Evolutionary conservation across 2,888 invertebrate species (phyloP).

Genomic region (Stictocephala bisonia): DNA sequence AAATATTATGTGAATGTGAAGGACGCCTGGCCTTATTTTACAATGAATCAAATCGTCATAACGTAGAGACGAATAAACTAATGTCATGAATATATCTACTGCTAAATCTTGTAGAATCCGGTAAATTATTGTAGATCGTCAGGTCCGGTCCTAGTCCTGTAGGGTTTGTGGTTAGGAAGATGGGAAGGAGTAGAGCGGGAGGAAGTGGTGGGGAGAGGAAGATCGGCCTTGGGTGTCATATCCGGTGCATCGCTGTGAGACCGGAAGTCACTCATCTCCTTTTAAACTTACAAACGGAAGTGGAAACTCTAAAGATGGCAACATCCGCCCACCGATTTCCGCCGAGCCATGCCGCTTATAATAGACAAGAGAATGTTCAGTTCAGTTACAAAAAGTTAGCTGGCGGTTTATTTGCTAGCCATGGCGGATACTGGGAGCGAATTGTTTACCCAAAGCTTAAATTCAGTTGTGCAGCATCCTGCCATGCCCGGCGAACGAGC

Average conservation of each 20-base stretch:
- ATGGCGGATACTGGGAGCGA: constrained; percentile 18
- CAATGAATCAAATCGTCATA: too few relatives aligned
- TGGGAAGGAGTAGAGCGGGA: constrained; percentile 27
- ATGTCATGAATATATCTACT: too few relatives aligned
- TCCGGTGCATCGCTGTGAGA: constrained; percentile 44
- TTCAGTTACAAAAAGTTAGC: neutral
- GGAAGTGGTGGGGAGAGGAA: constrained; percentile 39
- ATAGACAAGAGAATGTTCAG: constrained; percentile 12
- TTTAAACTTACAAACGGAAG: constrained; percentile 48
- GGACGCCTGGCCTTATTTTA: too few relatives aligned
- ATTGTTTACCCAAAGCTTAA: constrained; percentile 33
- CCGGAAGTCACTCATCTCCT: constrained; percentile 48
- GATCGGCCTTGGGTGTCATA: constrained; percentile 42
- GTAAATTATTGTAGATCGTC: too few relatives aligned
- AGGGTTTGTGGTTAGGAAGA: constrained; percentile 8
- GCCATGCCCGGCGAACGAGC: constrained; percentile 14
- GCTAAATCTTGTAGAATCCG: too few relatives aligned
- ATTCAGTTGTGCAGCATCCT: too few relatives aligned
- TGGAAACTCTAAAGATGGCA: constrained; percentile 48
- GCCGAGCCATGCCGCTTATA: constrained; percentile 27
- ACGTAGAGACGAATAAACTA: too few relatives aligned
- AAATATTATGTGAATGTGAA: too few relatives aligned
- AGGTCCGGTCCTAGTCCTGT: too few relatives aligned
- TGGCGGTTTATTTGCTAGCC: too few relatives aligned
- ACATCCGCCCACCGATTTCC: constrained; percentile 46